Conservation (phyloP, 2,797 vertebrate genomes). For the Pygocentrus nattereri region DNA sequence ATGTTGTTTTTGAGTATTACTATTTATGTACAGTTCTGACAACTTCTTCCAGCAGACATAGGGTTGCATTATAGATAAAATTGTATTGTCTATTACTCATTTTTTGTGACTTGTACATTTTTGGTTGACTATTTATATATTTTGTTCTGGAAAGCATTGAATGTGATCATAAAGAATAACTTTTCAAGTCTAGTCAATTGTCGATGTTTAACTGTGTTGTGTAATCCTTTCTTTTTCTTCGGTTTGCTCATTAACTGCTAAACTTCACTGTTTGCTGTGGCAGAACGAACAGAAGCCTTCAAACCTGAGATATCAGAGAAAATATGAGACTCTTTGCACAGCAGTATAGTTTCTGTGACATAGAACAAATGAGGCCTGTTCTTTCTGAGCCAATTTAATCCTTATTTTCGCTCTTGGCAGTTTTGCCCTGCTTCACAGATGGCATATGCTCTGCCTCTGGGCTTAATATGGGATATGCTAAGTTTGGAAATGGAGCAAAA, state of each 20-base stretch:
- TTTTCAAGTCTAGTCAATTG: slow-evolving; percentile 73
- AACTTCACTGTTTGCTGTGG: background rate
- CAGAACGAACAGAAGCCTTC: background rate
- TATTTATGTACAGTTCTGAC: slow-evolving; percentile 73
- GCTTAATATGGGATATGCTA: background rate
- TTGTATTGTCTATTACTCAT: slow-evolving; percentile 65
- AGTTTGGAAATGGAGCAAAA: background rate
- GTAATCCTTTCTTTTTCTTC: background rate
- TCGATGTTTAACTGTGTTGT: slow-evolving; percentile 46
- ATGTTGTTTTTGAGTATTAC: slow-evolving; percentile 60
- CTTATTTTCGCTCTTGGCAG: background rate
- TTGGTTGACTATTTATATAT: slow-evolving; percentile 82
- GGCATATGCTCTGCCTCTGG: background rate
- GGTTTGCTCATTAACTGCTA: slow-evolving; percentile 40
- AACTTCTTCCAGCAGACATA: slow-evolving; percentile 63
- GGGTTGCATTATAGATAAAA: slow-evolving; percentile 64
- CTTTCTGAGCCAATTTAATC: background rate
- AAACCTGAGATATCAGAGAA: background rate
- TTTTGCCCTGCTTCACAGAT: background rate
- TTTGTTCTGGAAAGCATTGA: slow-evolving; percentile 74
- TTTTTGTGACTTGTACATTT: slow-evolving; percentile 74
- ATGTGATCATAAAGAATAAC: slow-evolving; percentile 74
- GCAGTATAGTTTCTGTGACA: background rate
- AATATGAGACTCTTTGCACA: background rate
- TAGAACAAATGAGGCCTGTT: slow-evolving; percentile 3